These are phyloP conservation scores for Pandemis corylana DNA, from an alignment of 2,888 invertebrate genomes.

Conservation along the genomic window DNA sequence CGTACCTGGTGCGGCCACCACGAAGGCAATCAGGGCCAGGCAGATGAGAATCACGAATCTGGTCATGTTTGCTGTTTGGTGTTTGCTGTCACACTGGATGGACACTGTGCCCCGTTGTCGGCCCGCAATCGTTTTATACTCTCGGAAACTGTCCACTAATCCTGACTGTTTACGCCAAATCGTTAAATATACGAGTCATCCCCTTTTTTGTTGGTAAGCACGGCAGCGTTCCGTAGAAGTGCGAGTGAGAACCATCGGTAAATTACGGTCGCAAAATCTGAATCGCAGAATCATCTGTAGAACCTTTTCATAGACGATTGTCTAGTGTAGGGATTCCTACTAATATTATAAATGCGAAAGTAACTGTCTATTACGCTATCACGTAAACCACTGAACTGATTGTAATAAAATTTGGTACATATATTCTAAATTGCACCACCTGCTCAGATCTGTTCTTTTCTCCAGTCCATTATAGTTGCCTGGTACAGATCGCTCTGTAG, in stretches of 20 bases:
- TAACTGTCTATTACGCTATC: too few species aligned
- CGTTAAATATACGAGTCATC: slow-evolving; percentile 59
- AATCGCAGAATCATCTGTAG: too few species aligned
- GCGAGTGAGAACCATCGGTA: background rate
- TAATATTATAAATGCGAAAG: too few species aligned
- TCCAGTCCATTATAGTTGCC: too few species aligned
- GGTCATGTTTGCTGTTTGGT: slow-evolving; percentile 50
- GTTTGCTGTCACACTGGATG: slow-evolving; percentile 18
- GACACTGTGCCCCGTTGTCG: slow-evolving; percentile 46
- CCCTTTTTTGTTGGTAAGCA: slow-evolving; percentile 50
- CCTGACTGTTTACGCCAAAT: slow-evolving; percentile 56
- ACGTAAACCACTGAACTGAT: too few species aligned
- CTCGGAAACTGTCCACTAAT: slow-evolving; percentile 51
- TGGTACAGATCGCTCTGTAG: too few species aligned
- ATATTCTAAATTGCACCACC: too few species aligned
- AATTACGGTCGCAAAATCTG: background rate
- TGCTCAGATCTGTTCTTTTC: too few species aligned
- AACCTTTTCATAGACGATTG: too few species aligned
- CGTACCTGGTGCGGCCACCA: slow-evolving; percentile 64
- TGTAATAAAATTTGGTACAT: too few species aligned
- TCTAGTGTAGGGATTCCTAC: too few species aligned
- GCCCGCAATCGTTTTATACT: slow-evolving; percentile 58
- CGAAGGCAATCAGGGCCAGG: slow-evolving; percentile 50
- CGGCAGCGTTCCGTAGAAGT: slow-evolving; percentile 33
- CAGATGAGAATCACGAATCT: slow-evolving; percentile 49